Evolutionary conservation across 2,888 invertebrate species (phyloP).

Genomic region (Drosophila silvestris): DNA sequence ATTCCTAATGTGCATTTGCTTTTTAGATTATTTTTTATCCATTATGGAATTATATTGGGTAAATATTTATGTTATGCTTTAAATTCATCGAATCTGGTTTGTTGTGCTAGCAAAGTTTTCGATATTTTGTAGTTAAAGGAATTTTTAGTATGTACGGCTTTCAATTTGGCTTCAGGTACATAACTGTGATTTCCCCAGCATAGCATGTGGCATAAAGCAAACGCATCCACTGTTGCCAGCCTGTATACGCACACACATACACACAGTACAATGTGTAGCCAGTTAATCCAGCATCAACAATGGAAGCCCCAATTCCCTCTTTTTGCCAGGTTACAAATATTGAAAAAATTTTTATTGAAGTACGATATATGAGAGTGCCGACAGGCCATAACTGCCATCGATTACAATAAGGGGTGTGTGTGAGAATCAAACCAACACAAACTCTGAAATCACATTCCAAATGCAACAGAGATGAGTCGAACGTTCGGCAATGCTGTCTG

Average conservation of each 20-base stretch:
- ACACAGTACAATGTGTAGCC: slow-evolving; percentile 31
- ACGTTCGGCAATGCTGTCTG: slow-evolving; percentile 4
- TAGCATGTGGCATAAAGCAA: slow-evolving; percentile 52
- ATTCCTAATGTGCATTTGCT: slow-evolving; percentile 22
- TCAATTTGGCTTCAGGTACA: slow-evolving; percentile 11
- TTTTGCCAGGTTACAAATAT: slow-evolving; percentile 69
- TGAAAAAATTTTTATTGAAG: slow-evolving; percentile 73
- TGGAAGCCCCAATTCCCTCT: slow-evolving; percentile 29
- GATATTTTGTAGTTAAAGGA: slow-evolving; percentile 59
- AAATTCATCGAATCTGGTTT: slow-evolving; percentile 34
- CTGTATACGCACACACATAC: slow-evolving; percentile 7
- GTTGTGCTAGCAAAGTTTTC: slow-evolving; percentile 43
- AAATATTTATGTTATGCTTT: slow-evolving; percentile 69
- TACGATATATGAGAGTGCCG: slow-evolving; percentile 63
- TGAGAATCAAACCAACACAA: slow-evolving; percentile 44
- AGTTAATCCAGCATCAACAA: slow-evolving; percentile 71
- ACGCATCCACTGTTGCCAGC: slow-evolving; percentile 37
- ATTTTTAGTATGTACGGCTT: slow-evolving; percentile 40
- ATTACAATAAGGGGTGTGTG: slow-evolving; percentile 15
- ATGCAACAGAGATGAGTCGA: slow-evolving; percentile 36
- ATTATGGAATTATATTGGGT: slow-evolving; percentile 53
- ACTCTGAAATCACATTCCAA: slow-evolving; percentile 68
- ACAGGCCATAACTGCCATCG: slow-evolving; percentile 32
- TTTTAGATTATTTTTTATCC: background rate
- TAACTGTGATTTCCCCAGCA: slow-evolving; percentile 23